Conservation (phyloP, 1,140 invertebrate species). For the Zaprionus lachaisei region DNA sequence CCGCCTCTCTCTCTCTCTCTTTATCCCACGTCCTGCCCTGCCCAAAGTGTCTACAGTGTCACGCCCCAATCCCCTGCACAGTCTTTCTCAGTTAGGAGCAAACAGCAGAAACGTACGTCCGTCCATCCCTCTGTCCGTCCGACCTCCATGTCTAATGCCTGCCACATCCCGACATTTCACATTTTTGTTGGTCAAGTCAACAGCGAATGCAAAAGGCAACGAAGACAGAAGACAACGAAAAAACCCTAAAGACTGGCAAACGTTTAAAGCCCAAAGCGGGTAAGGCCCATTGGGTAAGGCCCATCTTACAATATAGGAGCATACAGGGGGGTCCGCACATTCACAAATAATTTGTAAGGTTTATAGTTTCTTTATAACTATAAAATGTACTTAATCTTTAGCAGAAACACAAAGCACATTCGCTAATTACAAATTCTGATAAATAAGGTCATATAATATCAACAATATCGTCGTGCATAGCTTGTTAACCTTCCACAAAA, state of each 20-base stretch:
- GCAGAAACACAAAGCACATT: background rate
- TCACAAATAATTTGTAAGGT: background rate
- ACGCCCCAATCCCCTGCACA: conserved; percentile 21
- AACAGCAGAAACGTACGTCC: background rate
- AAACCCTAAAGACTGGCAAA: conserved; percentile 16
- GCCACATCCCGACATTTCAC: conserved; percentile 30
- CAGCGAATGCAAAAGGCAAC: conserved; percentile 23
- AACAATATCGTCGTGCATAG: background rate
- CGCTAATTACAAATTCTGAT: background rate
- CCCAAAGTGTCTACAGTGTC: conserved; percentile 25
- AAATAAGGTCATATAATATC: background rate
- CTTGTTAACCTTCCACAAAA: background rate
- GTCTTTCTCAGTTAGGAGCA: conserved; percentile 27
- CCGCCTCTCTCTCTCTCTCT: background rate
- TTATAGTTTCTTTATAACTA: background rate
- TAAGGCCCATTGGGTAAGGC: background rate
- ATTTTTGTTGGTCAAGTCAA: conserved; percentile 42
- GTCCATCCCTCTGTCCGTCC: background rate
- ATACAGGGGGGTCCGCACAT: background rate
- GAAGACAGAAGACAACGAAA: conserved; percentile 9
- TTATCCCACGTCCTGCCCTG: background rate
- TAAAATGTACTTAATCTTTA: background rate
- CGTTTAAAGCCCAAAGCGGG: background rate
- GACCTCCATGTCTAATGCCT: conserved; percentile 13
- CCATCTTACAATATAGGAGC: background rate